Evolutionary conservation across 2,888 invertebrate species (phyloP), one percentile per base, ranked within the genome.

Genomic region (Heliconius erato): DNA sequence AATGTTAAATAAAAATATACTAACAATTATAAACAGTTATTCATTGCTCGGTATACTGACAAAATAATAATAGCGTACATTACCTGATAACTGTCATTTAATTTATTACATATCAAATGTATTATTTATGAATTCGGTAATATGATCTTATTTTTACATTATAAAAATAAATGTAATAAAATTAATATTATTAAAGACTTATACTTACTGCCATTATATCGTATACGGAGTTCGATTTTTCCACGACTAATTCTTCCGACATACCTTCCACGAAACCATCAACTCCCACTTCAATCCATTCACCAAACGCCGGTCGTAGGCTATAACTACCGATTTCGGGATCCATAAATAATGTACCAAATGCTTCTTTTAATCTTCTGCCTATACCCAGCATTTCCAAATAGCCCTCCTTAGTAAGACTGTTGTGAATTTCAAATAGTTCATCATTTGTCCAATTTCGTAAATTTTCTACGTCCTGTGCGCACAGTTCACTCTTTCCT

Each of bases 321-420:
- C 96, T 89, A 74, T 94, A 95, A 84, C 96, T 91, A 78, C 91
- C 91, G 84, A 94, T 91, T 72, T 93, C 91, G 81, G 97, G 96
- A 63, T 94, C 93, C 54, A 85, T 93, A 71, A 95, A 91, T 81
- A 98, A 88, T 85, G 90, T 88, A 23, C 92, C 90, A 81, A 92
- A 94, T 7, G 92, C 91, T 84, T 92, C 88, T 86, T 90, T 93
- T 26, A 95, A 83, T 82, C 95, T 91, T 74, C 87, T 89, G 3
- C 91, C 98, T 28, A 98, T 94, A 74, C 96, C 96, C 85, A 95
- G 94, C 86, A 97, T 91, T 91, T 98, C 98, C 86, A 97, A 96
- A 89, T 94, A 93, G 26, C 97, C 97, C 85, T 94, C 94, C 19
- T 91, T 88, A 7, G 91, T 90, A 65, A 95, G 90, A 83, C 90